Evolutionary conservation across 2,888 invertebrate species (phyloP).

Genomic region (Smittia aterrima): DNA sequence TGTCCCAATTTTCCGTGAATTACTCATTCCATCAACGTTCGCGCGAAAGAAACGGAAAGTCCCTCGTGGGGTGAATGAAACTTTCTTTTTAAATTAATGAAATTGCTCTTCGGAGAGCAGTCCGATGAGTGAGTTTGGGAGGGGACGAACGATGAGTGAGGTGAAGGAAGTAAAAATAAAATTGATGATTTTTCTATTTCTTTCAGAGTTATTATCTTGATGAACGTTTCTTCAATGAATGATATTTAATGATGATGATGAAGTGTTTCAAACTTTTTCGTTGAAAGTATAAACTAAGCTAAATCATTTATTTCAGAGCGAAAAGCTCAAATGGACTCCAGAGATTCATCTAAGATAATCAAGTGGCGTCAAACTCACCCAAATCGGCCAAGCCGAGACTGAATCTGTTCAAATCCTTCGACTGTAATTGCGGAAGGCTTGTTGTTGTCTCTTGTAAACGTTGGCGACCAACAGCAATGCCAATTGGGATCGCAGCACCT

Average conservation of each 20-base stretch:
- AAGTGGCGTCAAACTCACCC: slow-evolving; percentile 47
- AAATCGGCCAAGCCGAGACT: slow-evolving; percentile 53
- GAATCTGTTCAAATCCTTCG: slow-evolving; percentile 53
- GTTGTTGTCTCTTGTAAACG: slow-evolving; percentile 56
- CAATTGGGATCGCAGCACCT: slow-evolving; percentile 71
- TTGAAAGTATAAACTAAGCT: neutral
- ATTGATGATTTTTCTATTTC: slow-evolving; percentile 27
- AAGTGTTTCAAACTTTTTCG: slow-evolving; percentile 11
- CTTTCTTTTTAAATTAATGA: slow-evolving; percentile 30
- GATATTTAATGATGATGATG: slow-evolving; percentile 34
- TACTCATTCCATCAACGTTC: neutral
- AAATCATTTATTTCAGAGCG: neutral
- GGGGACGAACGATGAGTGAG: neutral
- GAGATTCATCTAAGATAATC: neutral
- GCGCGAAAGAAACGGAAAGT: neutral
- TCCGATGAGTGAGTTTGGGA: neutral
- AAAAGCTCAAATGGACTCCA: slow-evolving; percentile 7
- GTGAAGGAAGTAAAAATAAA: slow-evolving; percentile 10
- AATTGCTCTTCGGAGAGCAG: slow-evolving; percentile 15
- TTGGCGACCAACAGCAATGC: slow-evolving; percentile 80
- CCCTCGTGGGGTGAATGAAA: slow-evolving; percentile 13
- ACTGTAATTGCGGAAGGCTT: slow-evolving; percentile 47
- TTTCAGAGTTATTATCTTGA: slow-evolving; percentile 27
- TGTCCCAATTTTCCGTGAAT: slow-evolving; percentile 25
- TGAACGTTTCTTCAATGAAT: neutral